Evolutionary conservation across 2,797 vertebrate genomes (phyloP).

Genomic region (Amazonetta brasiliensis): DNA sequence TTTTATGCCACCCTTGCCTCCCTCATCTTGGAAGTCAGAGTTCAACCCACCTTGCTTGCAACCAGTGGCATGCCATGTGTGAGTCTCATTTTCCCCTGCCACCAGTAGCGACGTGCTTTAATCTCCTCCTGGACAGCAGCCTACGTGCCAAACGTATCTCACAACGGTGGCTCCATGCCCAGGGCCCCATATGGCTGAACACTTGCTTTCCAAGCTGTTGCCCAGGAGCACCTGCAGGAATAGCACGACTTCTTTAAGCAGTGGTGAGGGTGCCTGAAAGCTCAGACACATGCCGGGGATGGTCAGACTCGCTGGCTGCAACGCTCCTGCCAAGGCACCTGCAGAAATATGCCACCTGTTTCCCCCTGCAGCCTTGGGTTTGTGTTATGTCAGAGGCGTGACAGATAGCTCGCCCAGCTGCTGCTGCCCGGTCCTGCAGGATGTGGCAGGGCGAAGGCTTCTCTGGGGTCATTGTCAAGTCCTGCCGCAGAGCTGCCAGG

Average conservation of each 20-base stretch:
- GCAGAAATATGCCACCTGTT: constrained; percentile 25
- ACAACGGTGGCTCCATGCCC: not conserved
- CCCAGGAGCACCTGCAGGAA: constrained; percentile 19
- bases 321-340: not conserved
- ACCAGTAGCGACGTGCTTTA: not conserved
- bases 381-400: not conserved
- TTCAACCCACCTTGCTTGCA: not conserved
- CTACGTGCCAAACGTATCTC: not conserved
- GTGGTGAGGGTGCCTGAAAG: not conserved
- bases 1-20: not conserved
- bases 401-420: not conserved
- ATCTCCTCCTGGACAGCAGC: not conserved
- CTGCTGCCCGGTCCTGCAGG: not conserved
- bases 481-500: not conserved
- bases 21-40: not conserved
- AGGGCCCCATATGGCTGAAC: not conserved
- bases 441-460: not conserved
- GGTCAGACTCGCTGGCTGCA: constrained; percentile 20
- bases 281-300: not conserved
- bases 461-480: not conserved
- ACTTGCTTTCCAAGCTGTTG: constrained; percentile 41
- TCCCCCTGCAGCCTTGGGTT: accelerated
- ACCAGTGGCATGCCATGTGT: accelerated
- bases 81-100: not conserved
- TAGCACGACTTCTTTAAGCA: constrained; percentile 2